Evolutionary conservation across 1,140 invertebrate genomes (phyloP), one percentile per base, ranked within the genome.

Genomic region (Augochlora pura): DNA sequence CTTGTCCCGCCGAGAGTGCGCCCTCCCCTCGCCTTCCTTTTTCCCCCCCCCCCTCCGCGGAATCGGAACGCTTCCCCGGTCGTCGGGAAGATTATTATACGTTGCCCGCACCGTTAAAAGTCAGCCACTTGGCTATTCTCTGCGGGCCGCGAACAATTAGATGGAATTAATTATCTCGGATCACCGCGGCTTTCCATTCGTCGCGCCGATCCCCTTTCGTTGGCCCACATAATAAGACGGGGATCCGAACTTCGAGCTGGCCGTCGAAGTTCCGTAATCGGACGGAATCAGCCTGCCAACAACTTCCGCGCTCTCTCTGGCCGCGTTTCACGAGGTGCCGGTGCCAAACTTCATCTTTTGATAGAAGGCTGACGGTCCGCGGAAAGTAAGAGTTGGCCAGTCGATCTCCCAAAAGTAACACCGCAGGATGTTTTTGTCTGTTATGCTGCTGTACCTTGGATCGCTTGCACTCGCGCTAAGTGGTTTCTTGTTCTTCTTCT

Each of bases 141-240:
- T 32, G 68, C 52, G 68, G 68, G 38, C 52, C 69, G 7, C 69
- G 69, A 86, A 87, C 67, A 69, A 69, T 88, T 88, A 88, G 81
- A 80, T 39, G 78, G 70, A 81, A 83, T 88, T 88, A 85, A 88
- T 86, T 88, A 87, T 88, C 86, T 75, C 68, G 67, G 57, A 67
- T 42, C 60, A 42, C 16, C 49, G 7, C 67, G 64, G 21, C 46
- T 66, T 21, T 57, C 67, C 67, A 69, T 54, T 69, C 49, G 46
- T 10, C 27, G 25, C 49, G 54, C 52, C 52, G 38, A 38, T 62
- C 46, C 68, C 62, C 21, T 54, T 49, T 54, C 42, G 57, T 23
- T 18, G 46, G 18, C 9, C 69, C 64, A 38, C 21, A 69, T 69
- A 69, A 69, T 69, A 69, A 69, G 67, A 49, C 49, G 27, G 39